phyloP scores from a whole-genome alignment of 1,140 invertebrate species.

The Sweltsa coloradensis region DNA sequence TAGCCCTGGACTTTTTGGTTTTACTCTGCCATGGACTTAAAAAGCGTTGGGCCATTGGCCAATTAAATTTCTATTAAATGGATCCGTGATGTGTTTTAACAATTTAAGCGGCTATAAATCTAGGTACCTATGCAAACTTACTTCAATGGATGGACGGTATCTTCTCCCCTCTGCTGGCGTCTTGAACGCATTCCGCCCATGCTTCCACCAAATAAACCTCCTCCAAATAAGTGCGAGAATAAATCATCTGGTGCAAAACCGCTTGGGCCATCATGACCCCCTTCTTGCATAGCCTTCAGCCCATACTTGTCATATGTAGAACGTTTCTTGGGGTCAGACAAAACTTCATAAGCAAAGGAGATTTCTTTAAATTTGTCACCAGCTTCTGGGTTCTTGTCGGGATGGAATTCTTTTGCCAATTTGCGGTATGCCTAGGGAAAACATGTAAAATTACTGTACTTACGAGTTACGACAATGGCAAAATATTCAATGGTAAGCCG shows the following conservation, averaged over 20 bases:
- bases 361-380: constrained; percentile 84
- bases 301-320: constrained; percentile 60
- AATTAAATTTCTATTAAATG: too few species aligned
- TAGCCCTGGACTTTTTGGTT: too few species aligned
- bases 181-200: constrained; percentile 31
- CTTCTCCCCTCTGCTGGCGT: constrained; percentile 43
- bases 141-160: constrained; percentile 49
- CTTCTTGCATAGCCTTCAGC: constrained; percentile 66
- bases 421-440: constrained; percentile 62
- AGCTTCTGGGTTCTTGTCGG: constrained; percentile 73
- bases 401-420: constrained; percentile 78
- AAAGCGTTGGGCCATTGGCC: too few species aligned
- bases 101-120: too few species aligned
- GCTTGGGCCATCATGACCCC: constrained; percentile 39
- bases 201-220: constrained; percentile 41
- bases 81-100: too few species aligned
- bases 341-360: constrained; percentile 74
- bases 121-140: too few species aligned
- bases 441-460: constrained; percentile 5
- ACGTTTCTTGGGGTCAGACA: constrained; percentile 43
- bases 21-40: too few species aligned
- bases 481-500: neutral
- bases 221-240: constrained; percentile 49
- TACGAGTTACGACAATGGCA: too few species aligned
- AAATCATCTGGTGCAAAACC: constrained; percentile 42